Evolutionary conservation across 2,888 invertebrate genomes (phyloP), one percentile per base, ranked within the genome.

Genomic region (Brenthis hecate): DNA sequence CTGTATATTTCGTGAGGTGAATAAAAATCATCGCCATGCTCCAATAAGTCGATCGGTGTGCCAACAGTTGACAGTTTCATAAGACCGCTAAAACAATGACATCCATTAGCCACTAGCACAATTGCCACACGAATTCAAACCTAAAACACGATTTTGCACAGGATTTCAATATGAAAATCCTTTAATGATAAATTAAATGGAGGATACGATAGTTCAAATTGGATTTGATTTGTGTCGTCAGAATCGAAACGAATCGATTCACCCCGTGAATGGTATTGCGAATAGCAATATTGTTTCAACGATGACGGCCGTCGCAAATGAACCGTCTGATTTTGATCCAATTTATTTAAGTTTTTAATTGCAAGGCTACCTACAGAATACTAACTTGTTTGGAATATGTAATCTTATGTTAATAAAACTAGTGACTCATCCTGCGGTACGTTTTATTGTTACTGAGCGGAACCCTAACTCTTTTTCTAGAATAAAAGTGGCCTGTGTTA

Each of bases 1-100:
- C 78, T 43, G 36, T 43, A 43, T 11, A 81, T 80, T 81, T 82
- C 89, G 88, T 88, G 90, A 84, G 81, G 75, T 77, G 90, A 88
- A 89, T 91, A 84, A 87, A 85, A 86, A 88, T 87, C 77, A 82
- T 79, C 78, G 85, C 81, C 80, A 86, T 86, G 91, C 89, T 91
- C 91, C 91, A 91, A 89, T 91, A 91, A 92, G 83, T 84, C 80
- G 80, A 82, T 82, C 85, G 85, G 82, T 89, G 84, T 83, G 85
- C 85, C 85, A 91, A 91, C 84, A 72, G 73, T 77, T 84, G 86
- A 86, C 87, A 85, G 81, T 91, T 89, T 85, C 90, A 83, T 87
- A 88, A 89, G 78, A 82, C 80, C 82, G 76, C 79, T 87, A 86
- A 87, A 81, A 91, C 90, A 91, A 91, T 88, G 87, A 84, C 86